Evolutionary conservation across 2,797 vertebrate genomes (phyloP).

Genomic region (Odontamblyopus rebecca): DNA sequence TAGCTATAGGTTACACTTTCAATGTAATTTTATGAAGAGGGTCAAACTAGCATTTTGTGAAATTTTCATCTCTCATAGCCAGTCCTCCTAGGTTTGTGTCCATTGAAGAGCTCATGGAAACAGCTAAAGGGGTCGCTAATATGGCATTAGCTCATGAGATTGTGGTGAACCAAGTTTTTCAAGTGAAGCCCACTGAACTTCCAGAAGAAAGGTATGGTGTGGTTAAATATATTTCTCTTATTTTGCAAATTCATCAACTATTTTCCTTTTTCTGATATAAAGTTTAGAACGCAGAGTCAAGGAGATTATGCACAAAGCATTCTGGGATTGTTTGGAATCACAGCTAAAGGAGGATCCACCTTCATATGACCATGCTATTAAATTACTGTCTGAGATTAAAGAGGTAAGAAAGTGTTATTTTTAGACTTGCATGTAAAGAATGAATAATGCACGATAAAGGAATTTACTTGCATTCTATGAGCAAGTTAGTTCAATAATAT

Average conservation of each 20-base stretch:
- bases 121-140: constrained; percentile 91
- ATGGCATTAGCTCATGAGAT: constrained; percentile 97
- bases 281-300: constrained; percentile 92
- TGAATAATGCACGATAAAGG: background rate
- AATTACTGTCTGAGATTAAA: constrained; percentile 92
- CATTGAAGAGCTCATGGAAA: constrained; percentile 90
- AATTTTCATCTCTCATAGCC: constrained; percentile 71
- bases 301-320: constrained; percentile 94
- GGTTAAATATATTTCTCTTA: background rate
- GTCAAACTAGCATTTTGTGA: background rate
- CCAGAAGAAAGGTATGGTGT: constrained; percentile 88
- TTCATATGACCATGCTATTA: constrained; percentile 87
- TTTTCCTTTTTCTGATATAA: constrained; percentile 11
- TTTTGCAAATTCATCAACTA: background rate
- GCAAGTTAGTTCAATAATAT: background rate
- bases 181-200: constrained; percentile 84
- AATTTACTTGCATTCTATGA: background rate
- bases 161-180: constrained; percentile 87
- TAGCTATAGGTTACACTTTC: background rate
- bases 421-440: background rate
- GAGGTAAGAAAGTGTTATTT: constrained; percentile 79
- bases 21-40: background rate
- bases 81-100: constrained; percentile 86
- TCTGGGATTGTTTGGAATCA: constrained; percentile 92
- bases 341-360: constrained; percentile 91